Conservation (phyloP, 2,113 vertebrate genomes). For the Calidris pugnax region DNA sequence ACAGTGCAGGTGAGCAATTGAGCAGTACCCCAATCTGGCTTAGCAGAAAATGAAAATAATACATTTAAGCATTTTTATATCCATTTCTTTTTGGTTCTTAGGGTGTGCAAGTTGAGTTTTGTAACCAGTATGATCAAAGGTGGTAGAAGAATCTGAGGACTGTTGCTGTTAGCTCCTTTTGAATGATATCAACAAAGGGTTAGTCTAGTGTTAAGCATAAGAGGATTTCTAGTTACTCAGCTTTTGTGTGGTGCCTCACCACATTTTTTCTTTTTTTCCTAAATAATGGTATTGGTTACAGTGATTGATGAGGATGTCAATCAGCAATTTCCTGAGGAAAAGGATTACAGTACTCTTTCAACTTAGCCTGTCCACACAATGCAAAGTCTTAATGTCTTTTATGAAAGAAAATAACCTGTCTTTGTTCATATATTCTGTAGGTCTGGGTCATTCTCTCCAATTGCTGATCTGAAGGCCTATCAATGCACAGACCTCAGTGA, state of each 20-base stretch:
- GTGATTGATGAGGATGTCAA: not conserved
- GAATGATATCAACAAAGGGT: not conserved
- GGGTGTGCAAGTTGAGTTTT: not conserved
- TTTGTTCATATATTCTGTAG: not conserved
- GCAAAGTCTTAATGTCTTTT: not conserved
- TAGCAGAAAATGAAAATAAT: not conserved
- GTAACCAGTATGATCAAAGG: not conserved
- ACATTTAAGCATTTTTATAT: not conserved
- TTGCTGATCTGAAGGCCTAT: not conserved
- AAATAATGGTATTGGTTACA: not conserved
- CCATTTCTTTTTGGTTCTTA: not conserved
- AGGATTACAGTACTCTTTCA: not conserved
- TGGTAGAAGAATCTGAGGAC: not conserved
- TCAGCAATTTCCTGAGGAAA: not conserved
- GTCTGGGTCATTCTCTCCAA: fast-evolving
- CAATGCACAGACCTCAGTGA: not conserved
- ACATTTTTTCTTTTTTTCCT: not conserved
- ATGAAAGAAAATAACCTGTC: not conserved
- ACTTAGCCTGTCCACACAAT: not conserved
- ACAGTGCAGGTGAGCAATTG: not conserved
- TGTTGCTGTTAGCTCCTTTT: not conserved
- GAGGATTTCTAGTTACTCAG: not conserved
- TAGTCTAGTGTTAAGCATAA: not conserved
- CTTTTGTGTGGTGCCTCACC: not conserved
- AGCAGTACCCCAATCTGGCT: not conserved